These are phyloP conservation scores for Drosophila kuntzei DNA, from an alignment of 2,888 invertebrate species.

Conservation along the genomic window DNA sequence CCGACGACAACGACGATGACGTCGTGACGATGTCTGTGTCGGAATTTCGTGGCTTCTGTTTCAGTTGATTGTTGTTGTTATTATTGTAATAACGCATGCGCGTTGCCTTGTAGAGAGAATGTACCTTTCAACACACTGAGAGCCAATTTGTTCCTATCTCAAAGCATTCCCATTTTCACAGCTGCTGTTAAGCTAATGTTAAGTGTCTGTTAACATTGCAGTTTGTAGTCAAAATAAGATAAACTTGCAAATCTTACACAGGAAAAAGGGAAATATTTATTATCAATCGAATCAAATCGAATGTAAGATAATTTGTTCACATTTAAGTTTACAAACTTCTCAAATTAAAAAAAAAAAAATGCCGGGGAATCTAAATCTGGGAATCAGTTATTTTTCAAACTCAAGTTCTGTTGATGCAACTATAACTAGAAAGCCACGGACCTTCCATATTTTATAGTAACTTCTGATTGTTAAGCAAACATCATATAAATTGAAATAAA, in stretches of 20 bases:
- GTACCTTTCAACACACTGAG: slow-evolving; percentile 12
- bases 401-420: no score
- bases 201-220: slow-evolving; percentile 23
- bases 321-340: no score
- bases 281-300: no score
- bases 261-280: not conserved
- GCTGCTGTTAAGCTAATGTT: slow-evolving; percentile 17
- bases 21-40: slow-evolving; percentile 33
- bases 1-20: slow-evolving; percentile 11
- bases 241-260: not conserved
- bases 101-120: slow-evolving; percentile 31
- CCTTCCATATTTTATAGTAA: no score
- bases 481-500: no score
- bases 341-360: no score
- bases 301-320: no score
- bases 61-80: slow-evolving; percentile 20
- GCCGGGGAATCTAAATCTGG: no score
- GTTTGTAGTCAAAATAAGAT: not conserved
- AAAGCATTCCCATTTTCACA: not conserved
- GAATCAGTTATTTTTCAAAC: no score
- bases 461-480: no score
- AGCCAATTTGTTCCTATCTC: slow-evolving; percentile 31
- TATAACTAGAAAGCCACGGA: no score
- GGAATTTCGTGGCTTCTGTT: slow-evolving; percentile 43
- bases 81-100: slow-evolving; percentile 45